Percentiles rank a stretch among this genome's conserved stretches.
These are phyloP conservation scores for Corythoichthys haematopterus DNA, from an alignment of 2,113 vertebrate species.

Conservation along the genomic window DNA sequence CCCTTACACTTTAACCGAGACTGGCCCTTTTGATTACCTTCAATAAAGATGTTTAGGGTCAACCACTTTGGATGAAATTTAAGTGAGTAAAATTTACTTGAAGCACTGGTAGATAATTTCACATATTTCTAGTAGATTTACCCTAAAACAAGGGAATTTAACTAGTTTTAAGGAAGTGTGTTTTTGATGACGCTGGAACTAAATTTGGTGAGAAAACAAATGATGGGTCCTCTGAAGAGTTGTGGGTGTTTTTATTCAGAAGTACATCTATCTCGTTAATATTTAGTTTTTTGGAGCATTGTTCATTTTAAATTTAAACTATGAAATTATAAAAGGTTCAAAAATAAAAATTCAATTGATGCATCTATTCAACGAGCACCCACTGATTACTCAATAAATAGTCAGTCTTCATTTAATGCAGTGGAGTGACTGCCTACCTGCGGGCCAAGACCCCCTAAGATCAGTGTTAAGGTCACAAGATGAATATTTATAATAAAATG, in stretches of 20 bases:
- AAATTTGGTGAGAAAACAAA: not conserved
- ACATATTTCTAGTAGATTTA: no score
- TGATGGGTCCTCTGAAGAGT: no score
- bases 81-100: no score
- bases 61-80: no score
- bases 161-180: no score
- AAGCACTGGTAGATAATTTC: no score
- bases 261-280: not conserved
- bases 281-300: not conserved
- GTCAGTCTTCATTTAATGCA: conserved; percentile 3
- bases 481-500: conserved; percentile 4
- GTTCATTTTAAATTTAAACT: not conserved
- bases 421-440: conserved; percentile 3
- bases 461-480: conserved; percentile 10
- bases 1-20: no score
- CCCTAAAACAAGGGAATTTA: no score
- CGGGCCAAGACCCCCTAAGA: conserved; percentile 6
- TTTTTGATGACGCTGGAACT: not conserved
- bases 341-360: not conserved
- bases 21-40: no score
- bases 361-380: not conserved
- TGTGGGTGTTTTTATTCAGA: not conserved
- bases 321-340: not conserved
- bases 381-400: conserved; percentile 9
- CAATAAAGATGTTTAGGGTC: no score